Conservation (phyloP, 2,888 invertebrate species). For the Brachycybe producta region DNA sequence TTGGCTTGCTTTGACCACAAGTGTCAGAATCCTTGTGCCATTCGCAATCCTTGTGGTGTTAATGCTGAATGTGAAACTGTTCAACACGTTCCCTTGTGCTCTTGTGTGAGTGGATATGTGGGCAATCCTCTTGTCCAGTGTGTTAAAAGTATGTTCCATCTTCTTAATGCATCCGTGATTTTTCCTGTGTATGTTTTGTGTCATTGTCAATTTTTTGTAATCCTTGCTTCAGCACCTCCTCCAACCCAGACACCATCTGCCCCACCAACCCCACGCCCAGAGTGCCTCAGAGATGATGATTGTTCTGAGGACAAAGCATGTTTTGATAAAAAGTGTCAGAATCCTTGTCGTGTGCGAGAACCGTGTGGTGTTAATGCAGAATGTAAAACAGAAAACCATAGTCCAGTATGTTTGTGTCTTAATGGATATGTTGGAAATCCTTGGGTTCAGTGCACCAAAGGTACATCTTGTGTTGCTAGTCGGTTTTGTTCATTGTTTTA, state of each 20-base stretch:
- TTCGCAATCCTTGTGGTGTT: slow-evolving; percentile 35
- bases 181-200: slow-evolving; percentile 48
- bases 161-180: slow-evolving; percentile 56
- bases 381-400: slow-evolving; percentile 56
- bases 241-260: slow-evolving; percentile 6
- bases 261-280: slow-evolving; percentile 44
- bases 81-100: slow-evolving; percentile 37
- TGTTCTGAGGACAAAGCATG: slow-evolving; percentile 47
- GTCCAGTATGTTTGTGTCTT: slow-evolving; percentile 66
- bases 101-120: slow-evolving; percentile 53
- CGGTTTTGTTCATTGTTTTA: neutral
- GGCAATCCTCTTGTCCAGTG: slow-evolving; percentile 47
- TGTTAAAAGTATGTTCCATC: slow-evolving; percentile 22
- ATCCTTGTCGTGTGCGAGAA: slow-evolving; percentile 43
- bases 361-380: slow-evolving; percentile 26
- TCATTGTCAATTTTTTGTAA: neutral
- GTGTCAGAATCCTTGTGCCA: slow-evolving; percentile 49
- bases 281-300: slow-evolving; percentile 75
- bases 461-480: slow-evolving; percentile 3
- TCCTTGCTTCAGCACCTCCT: slow-evolving; percentile 3
- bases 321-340: slow-evolving; percentile 50
- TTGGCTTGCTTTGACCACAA: slow-evolving; percentile 65
- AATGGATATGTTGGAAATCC: slow-evolving; percentile 69
- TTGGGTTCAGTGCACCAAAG: slow-evolving; percentile 28
- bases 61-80: slow-evolving; percentile 21